Percentiles rank a stretch among this genome's conserved stretches.
These are phyloP conservation scores for Lathronympha strigana DNA, from an alignment of 2,888 invertebrate species.

Conservation along the genomic window DNA sequence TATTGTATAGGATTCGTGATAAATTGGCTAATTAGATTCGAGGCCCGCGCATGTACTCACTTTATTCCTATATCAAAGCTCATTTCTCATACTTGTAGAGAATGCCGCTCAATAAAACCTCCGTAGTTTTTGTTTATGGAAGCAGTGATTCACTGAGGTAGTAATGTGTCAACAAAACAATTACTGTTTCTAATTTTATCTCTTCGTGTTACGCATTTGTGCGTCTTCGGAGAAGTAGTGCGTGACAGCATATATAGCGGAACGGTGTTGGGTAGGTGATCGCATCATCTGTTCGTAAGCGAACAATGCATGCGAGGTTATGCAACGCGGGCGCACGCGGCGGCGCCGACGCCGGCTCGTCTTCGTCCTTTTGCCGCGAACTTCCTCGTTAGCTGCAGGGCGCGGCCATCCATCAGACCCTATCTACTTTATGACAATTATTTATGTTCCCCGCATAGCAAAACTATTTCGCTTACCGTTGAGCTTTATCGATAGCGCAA, in stretches of 20 bases:
- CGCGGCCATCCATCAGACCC: conserved; percentile 75
- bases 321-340: conserved; percentile 46
- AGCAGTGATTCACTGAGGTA: conserved; percentile 61
- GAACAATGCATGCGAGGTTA: conserved; percentile 54
- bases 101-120: conserved; percentile 54
- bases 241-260: conserved; percentile 53
- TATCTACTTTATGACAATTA: conserved; percentile 83
- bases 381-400: conserved; percentile 71
- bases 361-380: conserved; percentile 50
- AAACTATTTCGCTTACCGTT: conserved; percentile 82
- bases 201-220: conserved; percentile 59
- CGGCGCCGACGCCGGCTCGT: conserved; percentile 51
- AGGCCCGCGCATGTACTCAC: conserved; percentile 62
- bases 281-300: conserved; percentile 58
- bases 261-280: conserved; percentile 53
- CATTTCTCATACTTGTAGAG: conserved; percentile 64
- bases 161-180: conserved; percentile 60
- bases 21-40: conserved; percentile 67
- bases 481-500: conserved; percentile 83
- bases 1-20: conserved; percentile 54
- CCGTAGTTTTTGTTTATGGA: conserved; percentile 57
- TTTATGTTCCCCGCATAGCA: conserved; percentile 79
- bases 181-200: conserved; percentile 60
- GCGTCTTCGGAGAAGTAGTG: conserved; percentile 53
- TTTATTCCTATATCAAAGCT: conserved; percentile 65